Base-by-base conservation (phyloP, 2,888 invertebrate genomes). In the Melieria omissa region DNA sequence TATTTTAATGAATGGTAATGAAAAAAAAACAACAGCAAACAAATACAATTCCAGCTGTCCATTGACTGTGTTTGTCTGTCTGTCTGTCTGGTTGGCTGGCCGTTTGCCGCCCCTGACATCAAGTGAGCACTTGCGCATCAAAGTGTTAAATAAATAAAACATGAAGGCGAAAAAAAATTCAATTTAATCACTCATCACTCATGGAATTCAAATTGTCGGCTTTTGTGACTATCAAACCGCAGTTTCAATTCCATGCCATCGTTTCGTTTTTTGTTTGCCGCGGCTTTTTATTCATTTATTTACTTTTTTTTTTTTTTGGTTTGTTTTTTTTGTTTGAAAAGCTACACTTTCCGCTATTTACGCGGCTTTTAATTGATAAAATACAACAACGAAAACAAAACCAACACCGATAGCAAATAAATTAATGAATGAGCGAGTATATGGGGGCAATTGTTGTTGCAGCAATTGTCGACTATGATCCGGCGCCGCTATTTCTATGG, bases 291-390 rank as follows among this genome's bases (percentile, higher is more conserved):
- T 29, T 29, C 29, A 29, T 29, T 60, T 49, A 70, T 10, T 42
- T 42, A 12, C 16, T 6, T 45, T 10, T 29, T 45, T 8, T 8
- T 49, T 47, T 44, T 46, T 57, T 54, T 72, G 68, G 70, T 67
- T 69, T 65, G 70, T 69, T 68, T 47, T 68, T 47, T 49, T 58
- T 71, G 61, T 69, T 62, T 63, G 62, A 71, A 66, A 71, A 66
- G 60, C 64, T 64, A 60, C 29, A 72, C 65, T 74, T 73, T 73
- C 70, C 69, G 70, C 69, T 82, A 80, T 82, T 82, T 80, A 83
- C 83, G 82, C 83, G 83, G 78, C 80, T 79, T 82, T 83, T 83
- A 83, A 83, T 83, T 83, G 83, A 83, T 82, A 82, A 81, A 78
- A 80, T 29, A 3, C 29, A 1, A 29, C 29, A 29, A 29, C 29